A percentile compares a stretch with the other conserved stretches of the same genome.
phyloP scores from a whole-genome alignment of 2,888 invertebrate species.

The Megalurothrips usitatus region DNA sequence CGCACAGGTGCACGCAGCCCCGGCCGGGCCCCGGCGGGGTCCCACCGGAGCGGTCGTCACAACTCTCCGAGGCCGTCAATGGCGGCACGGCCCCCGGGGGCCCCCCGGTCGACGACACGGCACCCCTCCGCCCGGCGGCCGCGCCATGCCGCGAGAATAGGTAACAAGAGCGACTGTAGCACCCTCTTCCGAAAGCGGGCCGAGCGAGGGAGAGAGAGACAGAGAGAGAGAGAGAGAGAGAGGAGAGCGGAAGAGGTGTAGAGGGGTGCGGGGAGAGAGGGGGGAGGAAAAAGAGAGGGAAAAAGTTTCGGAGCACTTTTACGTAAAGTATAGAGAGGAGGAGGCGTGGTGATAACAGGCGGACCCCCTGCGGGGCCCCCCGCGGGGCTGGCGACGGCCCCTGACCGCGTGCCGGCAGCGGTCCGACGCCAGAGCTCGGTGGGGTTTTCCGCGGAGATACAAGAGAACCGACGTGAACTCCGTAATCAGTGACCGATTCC shows the following conservation, averaged over 20 bases:
- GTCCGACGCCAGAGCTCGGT: too few relatives aligned
- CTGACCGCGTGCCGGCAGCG: too few relatives aligned
- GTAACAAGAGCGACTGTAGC: not conserved
- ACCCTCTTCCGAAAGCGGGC: not conserved
- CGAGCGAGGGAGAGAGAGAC: not conserved
- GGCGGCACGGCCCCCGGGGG: not conserved
- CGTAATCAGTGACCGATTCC: too few relatives aligned
- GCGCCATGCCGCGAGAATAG: slow-evolving; percentile 4
- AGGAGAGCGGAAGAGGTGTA: not conserved
- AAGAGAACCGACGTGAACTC: too few relatives aligned
- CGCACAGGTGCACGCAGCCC: not conserved
- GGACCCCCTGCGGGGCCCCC: too few relatives aligned
- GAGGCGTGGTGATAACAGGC: not conserved
- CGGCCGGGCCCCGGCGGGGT: not conserved
- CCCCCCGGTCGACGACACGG: too few relatives aligned
- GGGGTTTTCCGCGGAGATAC: too few relatives aligned
- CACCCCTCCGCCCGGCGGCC: not conserved
- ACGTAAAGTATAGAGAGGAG: not conserved
- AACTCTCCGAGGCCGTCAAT: not conserved
- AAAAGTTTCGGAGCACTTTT: slow-evolving; percentile 16
- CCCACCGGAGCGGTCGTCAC: too few relatives aligned
- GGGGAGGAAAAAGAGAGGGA: not conserved
- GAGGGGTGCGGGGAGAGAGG: not conserved
- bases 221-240: slow-evolving; percentile 29
- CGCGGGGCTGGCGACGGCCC: too few relatives aligned